Conservation (phyloP, 2,797 vertebrate genomes). For the Tokudaia muenninki region DNA sequence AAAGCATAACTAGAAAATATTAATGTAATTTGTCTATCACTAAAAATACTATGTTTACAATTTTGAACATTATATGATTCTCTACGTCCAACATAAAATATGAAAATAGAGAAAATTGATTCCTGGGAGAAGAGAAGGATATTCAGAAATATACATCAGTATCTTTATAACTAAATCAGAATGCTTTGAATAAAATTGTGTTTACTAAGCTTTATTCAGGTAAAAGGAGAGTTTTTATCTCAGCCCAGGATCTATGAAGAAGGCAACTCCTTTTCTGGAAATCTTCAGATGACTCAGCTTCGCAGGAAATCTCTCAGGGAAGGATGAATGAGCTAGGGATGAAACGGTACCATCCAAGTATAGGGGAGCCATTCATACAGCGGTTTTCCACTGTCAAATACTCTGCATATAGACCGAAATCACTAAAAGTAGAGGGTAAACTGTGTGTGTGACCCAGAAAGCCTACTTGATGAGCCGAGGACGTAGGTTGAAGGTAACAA, state of each 20-base stretch:
- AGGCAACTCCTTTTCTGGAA: not conserved
- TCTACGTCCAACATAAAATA: not conserved
- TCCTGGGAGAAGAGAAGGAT: not conserved
- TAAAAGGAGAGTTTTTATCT: not conserved
- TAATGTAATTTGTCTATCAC: conserved; percentile 1
- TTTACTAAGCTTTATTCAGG: not conserved
- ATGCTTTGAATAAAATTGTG: not conserved
- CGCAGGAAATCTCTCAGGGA: not conserved
- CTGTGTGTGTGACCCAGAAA: not conserved
- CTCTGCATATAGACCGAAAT: not conserved
- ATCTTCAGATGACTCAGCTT: not conserved
- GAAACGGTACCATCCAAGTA: not conserved
- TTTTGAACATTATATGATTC: conserved; percentile 9
- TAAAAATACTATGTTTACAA: conserved; percentile 1
- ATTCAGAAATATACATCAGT: not conserved
- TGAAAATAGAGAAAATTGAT: not conserved
- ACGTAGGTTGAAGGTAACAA: not conserved
- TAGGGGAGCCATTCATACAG: not conserved
- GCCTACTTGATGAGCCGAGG: not conserved
- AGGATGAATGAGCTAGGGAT: not conserved
- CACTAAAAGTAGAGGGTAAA: not conserved
- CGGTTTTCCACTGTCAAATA: not conserved
- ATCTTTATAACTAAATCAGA: conserved; percentile 21
- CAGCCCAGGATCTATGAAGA: not conserved
- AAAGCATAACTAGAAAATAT: not conserved